Evolutionary conservation across 2,797 vertebrate genomes (phyloP).

Genomic region (Chromis chromis): DNA sequence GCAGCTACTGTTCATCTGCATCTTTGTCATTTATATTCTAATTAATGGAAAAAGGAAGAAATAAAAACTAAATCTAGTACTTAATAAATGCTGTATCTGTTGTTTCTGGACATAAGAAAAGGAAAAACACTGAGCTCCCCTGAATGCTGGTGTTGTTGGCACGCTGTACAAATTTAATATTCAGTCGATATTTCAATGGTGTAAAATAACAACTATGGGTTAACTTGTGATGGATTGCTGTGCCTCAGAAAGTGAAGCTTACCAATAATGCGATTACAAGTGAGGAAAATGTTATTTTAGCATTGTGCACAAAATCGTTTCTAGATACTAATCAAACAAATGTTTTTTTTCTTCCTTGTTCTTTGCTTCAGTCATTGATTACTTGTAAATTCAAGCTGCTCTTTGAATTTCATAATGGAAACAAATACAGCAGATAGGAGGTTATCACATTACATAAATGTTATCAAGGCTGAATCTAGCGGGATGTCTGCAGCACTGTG

Average conservation of each 20-base stretch:
- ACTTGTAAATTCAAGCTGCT: not conserved
- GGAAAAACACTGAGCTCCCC: no score
- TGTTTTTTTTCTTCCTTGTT: no score
- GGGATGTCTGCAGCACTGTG: conserved; percentile 16
- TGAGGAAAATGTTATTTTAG: not conserved
- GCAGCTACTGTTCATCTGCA: no score
- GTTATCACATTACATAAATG: conserved; percentile 17
- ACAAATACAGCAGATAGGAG: not conserved
- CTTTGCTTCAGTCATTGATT: no score
- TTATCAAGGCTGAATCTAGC: not conserved
- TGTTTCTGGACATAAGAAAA: no score
- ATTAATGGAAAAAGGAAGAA: no score
- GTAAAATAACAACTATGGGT: not conserved
- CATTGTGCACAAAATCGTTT: not conserved
- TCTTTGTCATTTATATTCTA: no score
- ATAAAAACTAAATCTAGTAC: no score
- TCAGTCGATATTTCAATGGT: no score
- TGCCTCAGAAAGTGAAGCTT: not conserved
- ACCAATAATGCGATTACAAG: not conserved
- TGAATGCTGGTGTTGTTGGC: no score
- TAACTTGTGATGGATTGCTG: not conserved
- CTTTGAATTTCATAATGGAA: not conserved
- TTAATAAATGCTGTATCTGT: no score
- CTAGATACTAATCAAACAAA: not conserved
- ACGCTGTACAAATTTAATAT: no score